A percentile compares a stretch with the other conserved stretches of the same genome.
Conservation (phyloP, 2,888 invertebrate genomes). For the Polyommatus icarus region DNA sequence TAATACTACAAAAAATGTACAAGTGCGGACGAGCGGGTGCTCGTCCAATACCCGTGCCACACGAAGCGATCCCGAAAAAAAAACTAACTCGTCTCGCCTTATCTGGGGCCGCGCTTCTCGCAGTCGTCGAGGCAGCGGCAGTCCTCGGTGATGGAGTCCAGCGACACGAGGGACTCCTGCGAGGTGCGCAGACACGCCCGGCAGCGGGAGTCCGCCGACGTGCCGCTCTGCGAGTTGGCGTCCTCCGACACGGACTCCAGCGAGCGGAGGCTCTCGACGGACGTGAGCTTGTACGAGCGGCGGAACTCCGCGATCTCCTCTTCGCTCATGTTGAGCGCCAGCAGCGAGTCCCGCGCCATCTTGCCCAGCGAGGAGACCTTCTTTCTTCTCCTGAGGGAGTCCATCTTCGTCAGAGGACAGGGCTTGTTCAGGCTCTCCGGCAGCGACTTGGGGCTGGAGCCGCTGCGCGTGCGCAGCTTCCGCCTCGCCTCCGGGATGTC, state of each 20-base stretch:
- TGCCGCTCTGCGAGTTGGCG: constrained; percentile 68
- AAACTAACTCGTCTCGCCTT: constrained; percentile 32
- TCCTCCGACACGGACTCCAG: constrained; percentile 75
- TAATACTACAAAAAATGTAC: constrained; percentile 33
- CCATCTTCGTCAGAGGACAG: constrained; percentile 62
- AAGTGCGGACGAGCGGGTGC: constrained; percentile 31
- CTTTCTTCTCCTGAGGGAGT: constrained; percentile 62
- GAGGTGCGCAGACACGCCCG: constrained; percentile 65
- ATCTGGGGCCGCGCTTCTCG: constrained; percentile 58
- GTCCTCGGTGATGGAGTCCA: constrained; percentile 73
- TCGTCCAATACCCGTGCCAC: constrained; percentile 33
- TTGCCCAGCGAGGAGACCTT: constrained; percentile 71
- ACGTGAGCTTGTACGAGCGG: constrained; percentile 68
- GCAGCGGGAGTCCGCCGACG: constrained; percentile 69
- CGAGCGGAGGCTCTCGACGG: constrained; percentile 68
- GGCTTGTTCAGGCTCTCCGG: constrained; percentile 70
- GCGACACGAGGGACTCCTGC: constrained; percentile 72
- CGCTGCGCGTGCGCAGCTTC: constrained; percentile 62
- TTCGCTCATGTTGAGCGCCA: constrained; percentile 73
- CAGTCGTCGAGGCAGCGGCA: constrained; percentile 61
- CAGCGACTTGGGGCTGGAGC: constrained; percentile 73
- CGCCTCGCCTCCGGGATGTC: constrained; percentile 67
- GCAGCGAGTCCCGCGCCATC: constrained; percentile 70
- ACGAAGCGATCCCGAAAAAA: constrained; percentile 28
- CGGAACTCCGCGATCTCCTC: constrained; percentile 73